These are phyloP conservation scores for Microdon myrmicae DNA, from an alignment of 2,888 invertebrate species.

Conservation along the genomic window DNA sequence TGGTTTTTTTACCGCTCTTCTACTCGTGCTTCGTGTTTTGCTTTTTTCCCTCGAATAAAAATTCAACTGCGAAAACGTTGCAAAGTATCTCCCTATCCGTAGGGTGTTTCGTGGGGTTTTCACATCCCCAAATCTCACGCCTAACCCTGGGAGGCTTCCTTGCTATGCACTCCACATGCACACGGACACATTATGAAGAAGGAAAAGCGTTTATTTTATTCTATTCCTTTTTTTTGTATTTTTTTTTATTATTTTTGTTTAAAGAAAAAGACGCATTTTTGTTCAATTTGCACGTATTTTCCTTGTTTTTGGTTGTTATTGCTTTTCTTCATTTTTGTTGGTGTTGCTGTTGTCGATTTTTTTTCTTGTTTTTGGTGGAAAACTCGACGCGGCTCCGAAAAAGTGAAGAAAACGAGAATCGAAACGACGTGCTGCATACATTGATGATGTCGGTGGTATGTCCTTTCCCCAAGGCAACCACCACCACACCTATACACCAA, in stretches of 20 bases:
- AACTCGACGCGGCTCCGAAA: slow-evolving; percentile 29
- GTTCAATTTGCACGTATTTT: slow-evolving; percentile 33
- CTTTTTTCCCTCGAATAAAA: too few relatives aligned
- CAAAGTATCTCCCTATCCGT: slow-evolving; percentile 20
- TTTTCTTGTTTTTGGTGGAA: slow-evolving; percentile 33
- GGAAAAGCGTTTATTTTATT: slow-evolving; percentile 39
- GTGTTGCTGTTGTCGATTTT: too few relatives aligned
- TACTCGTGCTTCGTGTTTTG: too few relatives aligned
- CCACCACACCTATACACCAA: slow-evolving; percentile 21
- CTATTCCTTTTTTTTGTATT: too few relatives aligned
- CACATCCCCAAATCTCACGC: slow-evolving; percentile 31
- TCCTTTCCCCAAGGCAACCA: slow-evolving; percentile 34
- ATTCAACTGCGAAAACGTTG: slow-evolving; percentile 20
- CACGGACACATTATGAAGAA: slow-evolving; percentile 20
- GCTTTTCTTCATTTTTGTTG: slow-evolving; percentile 23
- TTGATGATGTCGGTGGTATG: slow-evolving; percentile 19
- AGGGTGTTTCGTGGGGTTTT: slow-evolving; percentile 17
- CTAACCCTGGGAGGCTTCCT: slow-evolving; percentile 1
- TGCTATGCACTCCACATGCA: not conserved
- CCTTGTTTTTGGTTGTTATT: too few relatives aligned
- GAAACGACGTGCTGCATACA: slow-evolving; percentile 45
- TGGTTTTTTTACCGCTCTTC: too few relatives aligned
- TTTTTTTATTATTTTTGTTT: too few relatives aligned
- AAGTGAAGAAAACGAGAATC: slow-evolving; percentile 36
- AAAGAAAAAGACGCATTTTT: slow-evolving; percentile 51